Percentiles rank a stretch among this genome's conserved stretches.
Evolutionary conservation across 2,888 invertebrate species (phyloP).

Genomic region (Eupithecia insigniata): DNA sequence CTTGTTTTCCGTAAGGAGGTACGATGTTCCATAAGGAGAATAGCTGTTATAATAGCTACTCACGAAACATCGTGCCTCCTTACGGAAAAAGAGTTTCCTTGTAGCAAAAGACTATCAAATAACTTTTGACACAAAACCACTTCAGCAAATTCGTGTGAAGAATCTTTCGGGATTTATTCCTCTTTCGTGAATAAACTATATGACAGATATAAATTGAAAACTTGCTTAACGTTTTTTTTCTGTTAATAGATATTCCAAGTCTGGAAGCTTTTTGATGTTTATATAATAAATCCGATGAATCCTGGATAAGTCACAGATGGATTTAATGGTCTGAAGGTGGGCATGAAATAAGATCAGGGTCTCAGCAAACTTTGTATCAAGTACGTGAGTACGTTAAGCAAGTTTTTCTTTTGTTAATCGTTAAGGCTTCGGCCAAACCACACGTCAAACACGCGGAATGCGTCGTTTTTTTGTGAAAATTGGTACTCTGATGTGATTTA

Average conservation of each 20-base stretch:
- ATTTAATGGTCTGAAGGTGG: slow-evolving; percentile 24
- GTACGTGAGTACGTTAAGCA: slow-evolving; percentile 3
- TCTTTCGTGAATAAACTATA: neutral
- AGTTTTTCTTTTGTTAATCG: slow-evolving; percentile 18
- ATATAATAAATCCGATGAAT: slow-evolving; percentile 17
- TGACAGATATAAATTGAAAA: neutral
- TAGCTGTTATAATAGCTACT: no score
- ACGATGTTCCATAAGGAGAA: neutral
- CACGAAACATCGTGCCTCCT: no score
- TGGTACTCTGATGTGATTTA: no score
- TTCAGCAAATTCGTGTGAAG: neutral
- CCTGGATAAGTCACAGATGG: slow-evolving; percentile 20
- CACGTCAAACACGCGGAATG: no score
- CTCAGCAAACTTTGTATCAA: slow-evolving; percentile 17
- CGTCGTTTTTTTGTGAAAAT: no score
- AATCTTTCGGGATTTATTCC: neutral
- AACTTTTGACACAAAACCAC: neutral
- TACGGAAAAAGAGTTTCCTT: no score
- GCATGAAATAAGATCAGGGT: slow-evolving; percentile 26
- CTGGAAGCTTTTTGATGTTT: neutral
- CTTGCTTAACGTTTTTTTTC: no score
- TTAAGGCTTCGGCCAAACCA: no score
- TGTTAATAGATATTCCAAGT: neutral
- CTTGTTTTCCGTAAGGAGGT: neutral
- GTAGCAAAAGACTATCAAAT: no score